These are phyloP conservation scores for Halocynthia aurantium DNA, from an alignment of 23 tunicate genomes.

Conservation along the genomic window DNA sequence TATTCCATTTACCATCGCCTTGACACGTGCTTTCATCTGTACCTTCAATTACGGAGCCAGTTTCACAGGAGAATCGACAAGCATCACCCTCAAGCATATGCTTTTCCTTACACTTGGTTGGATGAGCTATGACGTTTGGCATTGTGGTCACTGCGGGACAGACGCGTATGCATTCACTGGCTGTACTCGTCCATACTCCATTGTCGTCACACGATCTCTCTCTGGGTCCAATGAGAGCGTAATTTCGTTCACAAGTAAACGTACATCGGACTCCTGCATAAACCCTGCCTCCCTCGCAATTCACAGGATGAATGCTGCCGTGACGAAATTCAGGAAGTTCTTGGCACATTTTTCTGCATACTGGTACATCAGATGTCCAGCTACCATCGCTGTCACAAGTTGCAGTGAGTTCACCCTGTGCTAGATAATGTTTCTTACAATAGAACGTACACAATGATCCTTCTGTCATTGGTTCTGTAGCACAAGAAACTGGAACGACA, in stretches of 20 bases:
- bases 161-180: constrained; percentile 10
- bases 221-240: constrained; percentile 5
- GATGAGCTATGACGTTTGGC: neutral
- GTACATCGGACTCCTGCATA: constrained; percentile 17
- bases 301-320: constrained; percentile 11
- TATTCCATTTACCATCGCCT: constrained; percentile 12
- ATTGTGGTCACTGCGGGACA: constrained; percentile 13
- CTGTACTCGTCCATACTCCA: constrained; percentile 20
- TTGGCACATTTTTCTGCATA: constrained; percentile 6
- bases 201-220: constrained; percentile 26
- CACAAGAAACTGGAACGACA: constrained; percentile 20
- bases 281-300: constrained; percentile 13
- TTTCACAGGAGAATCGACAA: constrained; percentile 6
- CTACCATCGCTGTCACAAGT: constrained; percentile 56
- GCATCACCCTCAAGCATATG: neutral
- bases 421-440: constrained; percentile 14
- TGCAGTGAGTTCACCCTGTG: constrained; percentile 39
- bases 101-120: neutral
- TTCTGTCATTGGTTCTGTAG: constrained; percentile 9
- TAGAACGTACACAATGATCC: constrained; percentile 42
- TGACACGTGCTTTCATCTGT: neutral
- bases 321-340: neutral
- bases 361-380: constrained; percentile 18
- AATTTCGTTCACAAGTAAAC: constrained; percentile 27
- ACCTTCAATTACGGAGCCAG: constrained; percentile 11